Conservation (phyloP, 2,888 invertebrate genomes). For the Drosophila pseudotalamancana region DNA sequence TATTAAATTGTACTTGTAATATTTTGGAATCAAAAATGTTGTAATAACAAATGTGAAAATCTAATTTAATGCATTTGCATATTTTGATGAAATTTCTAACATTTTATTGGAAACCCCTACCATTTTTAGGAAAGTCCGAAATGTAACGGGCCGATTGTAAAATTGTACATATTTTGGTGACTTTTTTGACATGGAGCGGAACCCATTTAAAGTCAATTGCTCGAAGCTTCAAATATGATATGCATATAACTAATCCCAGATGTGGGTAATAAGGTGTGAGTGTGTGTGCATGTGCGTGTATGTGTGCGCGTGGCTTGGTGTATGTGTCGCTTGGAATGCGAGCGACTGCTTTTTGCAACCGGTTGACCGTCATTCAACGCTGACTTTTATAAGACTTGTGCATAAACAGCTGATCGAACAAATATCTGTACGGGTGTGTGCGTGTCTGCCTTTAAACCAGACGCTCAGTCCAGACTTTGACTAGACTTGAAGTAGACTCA, state of each 20-base stretch:
- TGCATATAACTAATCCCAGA: background rate
- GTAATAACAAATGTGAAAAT: conserved; percentile 33
- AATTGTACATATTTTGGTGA: conserved; percentile 32
- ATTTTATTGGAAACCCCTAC: background rate
- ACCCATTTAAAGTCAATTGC: conserved; percentile 13
- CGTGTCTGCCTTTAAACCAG: conserved; percentile 16
- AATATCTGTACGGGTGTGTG: background rate
- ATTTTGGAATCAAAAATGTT: background rate
- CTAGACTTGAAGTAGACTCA: conserved; percentile 31
- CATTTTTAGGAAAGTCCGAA: no score
- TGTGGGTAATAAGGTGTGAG: no score
- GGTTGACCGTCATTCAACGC: conserved; percentile 35
- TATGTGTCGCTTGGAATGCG: conserved; percentile 8
- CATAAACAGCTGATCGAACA: conserved; percentile 58
- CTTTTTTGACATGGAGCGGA: background rate
- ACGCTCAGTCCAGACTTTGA: conserved; percentile 13
- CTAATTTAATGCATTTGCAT: conserved; percentile 67
- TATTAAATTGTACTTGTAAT: no score
- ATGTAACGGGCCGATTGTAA: conserved; percentile 27
- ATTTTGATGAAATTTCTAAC: conserved; percentile 55
- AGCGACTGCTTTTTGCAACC: conserved; percentile 39
- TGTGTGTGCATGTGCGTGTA: background rate
- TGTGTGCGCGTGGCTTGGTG: background rate
- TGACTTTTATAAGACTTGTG: conserved; percentile 24
- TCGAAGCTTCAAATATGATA: conserved; percentile 7